Conservation (phyloP, 2,797 vertebrate species). For the Hylomyscus alleni region DNA sequence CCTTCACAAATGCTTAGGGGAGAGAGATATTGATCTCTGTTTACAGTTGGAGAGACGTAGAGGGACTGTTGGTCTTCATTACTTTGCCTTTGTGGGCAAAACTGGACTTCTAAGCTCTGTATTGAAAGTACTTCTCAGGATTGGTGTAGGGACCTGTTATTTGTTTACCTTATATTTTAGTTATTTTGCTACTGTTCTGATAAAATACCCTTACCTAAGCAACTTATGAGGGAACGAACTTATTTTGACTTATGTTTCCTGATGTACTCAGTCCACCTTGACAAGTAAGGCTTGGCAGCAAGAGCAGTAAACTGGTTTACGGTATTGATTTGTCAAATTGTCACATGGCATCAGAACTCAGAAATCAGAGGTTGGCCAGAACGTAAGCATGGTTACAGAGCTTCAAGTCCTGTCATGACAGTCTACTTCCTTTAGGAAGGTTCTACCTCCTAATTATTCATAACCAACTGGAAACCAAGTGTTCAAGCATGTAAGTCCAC, state of each 20-base stretch:
- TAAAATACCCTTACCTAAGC: neutral
- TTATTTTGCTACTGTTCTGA: neutral
- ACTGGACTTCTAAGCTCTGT: neutral
- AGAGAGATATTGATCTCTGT: neutral
- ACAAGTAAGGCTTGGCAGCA: neutral
- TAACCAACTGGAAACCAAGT: neutral
- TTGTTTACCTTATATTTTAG: neutral
- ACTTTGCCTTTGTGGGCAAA: rapidly evolving
- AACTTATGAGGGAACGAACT: neutral
- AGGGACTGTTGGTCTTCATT: neutral
- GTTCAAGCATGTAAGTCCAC: neutral
- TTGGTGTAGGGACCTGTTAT: neutral
- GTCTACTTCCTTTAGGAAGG: neutral
- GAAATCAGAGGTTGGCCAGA: neutral
- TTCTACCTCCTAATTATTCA: neutral
- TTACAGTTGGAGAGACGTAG: neutral
- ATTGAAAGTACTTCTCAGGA: neutral
- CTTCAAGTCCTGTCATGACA: neutral
- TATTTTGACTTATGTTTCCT: neutral
- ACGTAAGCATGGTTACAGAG: neutral
- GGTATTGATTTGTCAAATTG: neutral
- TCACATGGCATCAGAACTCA: neutral
- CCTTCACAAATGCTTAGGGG: neutral
- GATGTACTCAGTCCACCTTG: neutral
- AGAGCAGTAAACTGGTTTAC: neutral